Evolutionary conservation across 1,140 invertebrate genomes (phyloP).

Genomic region (Caenorhabditis tropicalis): DNA sequence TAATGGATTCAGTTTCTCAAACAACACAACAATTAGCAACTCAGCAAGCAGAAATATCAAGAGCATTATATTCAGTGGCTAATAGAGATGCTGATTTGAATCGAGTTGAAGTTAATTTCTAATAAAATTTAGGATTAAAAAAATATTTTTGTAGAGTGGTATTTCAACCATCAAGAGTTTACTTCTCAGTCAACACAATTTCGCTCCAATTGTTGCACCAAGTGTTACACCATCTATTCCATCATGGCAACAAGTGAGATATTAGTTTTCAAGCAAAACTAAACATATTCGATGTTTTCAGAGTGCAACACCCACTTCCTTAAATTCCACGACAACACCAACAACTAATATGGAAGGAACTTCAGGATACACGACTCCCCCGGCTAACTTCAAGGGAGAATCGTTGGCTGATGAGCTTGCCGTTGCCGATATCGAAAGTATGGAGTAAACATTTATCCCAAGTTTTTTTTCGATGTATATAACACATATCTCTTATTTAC

Average conservation of each 20-base stretch:
- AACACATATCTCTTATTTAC: no score
- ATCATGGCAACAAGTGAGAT: background rate
- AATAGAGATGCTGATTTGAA: slow-evolving; percentile 49
- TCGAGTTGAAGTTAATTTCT: slow-evolving; percentile 20
- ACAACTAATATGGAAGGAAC: slow-evolving; percentile 1
- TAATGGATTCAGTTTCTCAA: slow-evolving; percentile 56
- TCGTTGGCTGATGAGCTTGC: slow-evolving; percentile 20
- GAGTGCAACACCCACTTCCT: slow-evolving; percentile 11
- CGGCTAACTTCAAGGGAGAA: slow-evolving; percentile 7
- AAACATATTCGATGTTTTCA: background rate
- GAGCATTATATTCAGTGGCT: slow-evolving; percentile 37
- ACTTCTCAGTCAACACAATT: slow-evolving; percentile 47
- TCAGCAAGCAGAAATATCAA: slow-evolving; percentile 49
- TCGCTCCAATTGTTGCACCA: slow-evolving; percentile 46
- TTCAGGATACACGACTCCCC: slow-evolving; percentile 36
- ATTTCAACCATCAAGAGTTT: slow-evolving; percentile 52
- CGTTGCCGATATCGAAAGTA: slow-evolving; percentile 6
- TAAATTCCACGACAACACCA: background rate
- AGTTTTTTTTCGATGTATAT: no score
- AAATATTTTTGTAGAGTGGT: slow-evolving; percentile 40
- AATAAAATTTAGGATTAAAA: background rate
- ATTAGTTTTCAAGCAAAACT: no score
- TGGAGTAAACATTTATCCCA: background rate
- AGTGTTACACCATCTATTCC: slow-evolving; percentile 37
- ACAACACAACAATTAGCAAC: slow-evolving; percentile 45